Evolutionary conservation across 2,797 vertebrate genomes (phyloP), one percentile per base, ranked within the genome.

Genomic region (Chlorospingus semifuscus): DNA sequence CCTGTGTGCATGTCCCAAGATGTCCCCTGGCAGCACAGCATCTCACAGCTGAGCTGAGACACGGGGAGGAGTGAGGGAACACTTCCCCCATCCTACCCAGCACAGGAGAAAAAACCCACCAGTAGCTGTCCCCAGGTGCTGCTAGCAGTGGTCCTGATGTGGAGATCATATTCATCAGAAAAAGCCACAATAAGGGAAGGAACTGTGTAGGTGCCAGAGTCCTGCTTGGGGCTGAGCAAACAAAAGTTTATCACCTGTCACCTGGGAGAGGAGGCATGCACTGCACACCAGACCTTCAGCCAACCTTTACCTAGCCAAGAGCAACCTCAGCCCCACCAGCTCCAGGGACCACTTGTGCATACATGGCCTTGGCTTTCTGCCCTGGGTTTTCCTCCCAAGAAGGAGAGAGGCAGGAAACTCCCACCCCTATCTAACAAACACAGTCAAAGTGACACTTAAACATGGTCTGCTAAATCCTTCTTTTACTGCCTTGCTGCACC

Each of bases 21-120:
- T 75, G 57, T 61, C 66, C 18, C 29, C 34, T 52, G 61, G 18
- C 26, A 79, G 42, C 42, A 82, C 24, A 69, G 61, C 70, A 56
- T 15, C 34, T 89, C 63, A 44, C 0, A 0, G 15, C 39, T 34
- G 29, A 30, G 10, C 49, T 32, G 39, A 75, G 50, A 36, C 26
- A 24, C 0, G 0, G 34, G 18, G n/a, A 78, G 19, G 32, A 37
- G 5, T 16, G 32, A 70, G 22, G 57, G 14, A 46, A 41, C 23
- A 27, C n/a, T 36, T 63, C 11, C 26, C 7, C 20, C 30, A 37
- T 70, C 22, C 81, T 23, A 49, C 8, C 5, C 71, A 57, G 21
- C 3, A 1, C 7, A 14, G 0, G 4, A 65, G 50, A 32, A 41
- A 55, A 50, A 68, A 1, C 1, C 18, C 65, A 52, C 27, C 27